Percentiles rank a stretch among this genome's conserved stretches.
phyloP scores from a whole-genome alignment of 2,888 invertebrate genomes.

The Cheilosia soror region DNA sequence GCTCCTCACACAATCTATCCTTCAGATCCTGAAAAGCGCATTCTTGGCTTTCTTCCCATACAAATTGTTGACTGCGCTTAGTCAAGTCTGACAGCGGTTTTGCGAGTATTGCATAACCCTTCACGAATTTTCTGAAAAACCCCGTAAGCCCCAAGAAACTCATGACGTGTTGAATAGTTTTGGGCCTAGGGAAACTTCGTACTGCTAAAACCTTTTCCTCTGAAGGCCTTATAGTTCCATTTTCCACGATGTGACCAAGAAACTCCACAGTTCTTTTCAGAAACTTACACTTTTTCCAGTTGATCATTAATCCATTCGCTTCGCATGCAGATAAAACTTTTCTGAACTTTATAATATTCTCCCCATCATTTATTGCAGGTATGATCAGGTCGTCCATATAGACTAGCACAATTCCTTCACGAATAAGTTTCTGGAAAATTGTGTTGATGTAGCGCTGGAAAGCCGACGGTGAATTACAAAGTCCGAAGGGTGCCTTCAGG shows the following conservation, averaged over 20 bases:
- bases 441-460: neutral
- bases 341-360: neutral
- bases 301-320: neutral
- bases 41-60: neutral
- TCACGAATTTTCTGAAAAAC: neutral
- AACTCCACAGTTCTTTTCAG: neutral
- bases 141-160: neutral
- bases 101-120: neutral
- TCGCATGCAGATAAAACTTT: neutral
- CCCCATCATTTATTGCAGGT: neutral
- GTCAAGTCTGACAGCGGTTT: neutral
- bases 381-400: conserved; percentile 6
- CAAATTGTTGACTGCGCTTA: neutral
- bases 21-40: neutral
- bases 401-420: neutral
- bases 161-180: no score
- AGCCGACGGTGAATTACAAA: neutral
- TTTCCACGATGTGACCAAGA: neutral
- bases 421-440: neutral
- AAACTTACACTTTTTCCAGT: neutral
- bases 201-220: neutral
- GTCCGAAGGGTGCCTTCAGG: neutral
- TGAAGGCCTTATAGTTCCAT: neutral
- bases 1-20: neutral
- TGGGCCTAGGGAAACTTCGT: neutral